Evolutionary conservation across 2,888 invertebrate genomes (phyloP).

Genomic region (Caenorhabditis parvicauda): DNA sequence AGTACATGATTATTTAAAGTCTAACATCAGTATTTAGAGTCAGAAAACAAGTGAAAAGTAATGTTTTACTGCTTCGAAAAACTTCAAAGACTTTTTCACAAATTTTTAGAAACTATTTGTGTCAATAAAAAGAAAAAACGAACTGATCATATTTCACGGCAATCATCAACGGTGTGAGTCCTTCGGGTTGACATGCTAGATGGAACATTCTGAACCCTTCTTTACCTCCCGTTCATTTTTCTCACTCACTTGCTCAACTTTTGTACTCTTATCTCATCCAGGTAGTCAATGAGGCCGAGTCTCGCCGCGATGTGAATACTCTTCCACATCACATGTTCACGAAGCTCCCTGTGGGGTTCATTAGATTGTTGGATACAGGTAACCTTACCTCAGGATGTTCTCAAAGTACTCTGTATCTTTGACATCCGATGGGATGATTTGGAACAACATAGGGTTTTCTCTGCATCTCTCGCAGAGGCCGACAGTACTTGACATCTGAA

Average conservation of each 20-base stretch:
- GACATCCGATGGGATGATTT: conserved; percentile 20
- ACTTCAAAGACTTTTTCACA: background rate
- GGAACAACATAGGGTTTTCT: conserved; percentile 36
- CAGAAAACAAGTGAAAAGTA: too few relatives aligned
- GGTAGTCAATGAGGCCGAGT: conserved; percentile 31
- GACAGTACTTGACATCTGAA: conserved; percentile 35
- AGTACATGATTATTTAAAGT: too few relatives aligned
- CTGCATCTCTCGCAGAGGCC: conserved; percentile 40
- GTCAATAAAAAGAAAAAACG: background rate
- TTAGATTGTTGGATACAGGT: background rate
- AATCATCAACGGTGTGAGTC: conserved; percentile 49
- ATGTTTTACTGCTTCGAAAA: background rate
- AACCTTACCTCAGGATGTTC: background rate
- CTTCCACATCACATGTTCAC: conserved; percentile 40
- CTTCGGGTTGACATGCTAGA: conserved; percentile 48
- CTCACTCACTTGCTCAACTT: conserved; percentile 9
- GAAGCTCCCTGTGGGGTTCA: conserved; percentile 11
- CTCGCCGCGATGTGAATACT: conserved; percentile 30
- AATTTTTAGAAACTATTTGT: background rate
- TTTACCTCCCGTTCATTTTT: background rate
- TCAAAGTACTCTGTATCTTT: background rate
- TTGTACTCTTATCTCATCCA: conserved; percentile 16
- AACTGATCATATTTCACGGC: conserved; percentile 53
- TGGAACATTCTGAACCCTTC: conserved; percentile 34
- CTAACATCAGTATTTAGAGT: too few relatives aligned